Percentiles rank a stretch among this genome's conserved stretches.
phyloP scores from a whole-genome alignment of 2,888 invertebrate genomes.

The Sialis fuliginosa region DNA sequence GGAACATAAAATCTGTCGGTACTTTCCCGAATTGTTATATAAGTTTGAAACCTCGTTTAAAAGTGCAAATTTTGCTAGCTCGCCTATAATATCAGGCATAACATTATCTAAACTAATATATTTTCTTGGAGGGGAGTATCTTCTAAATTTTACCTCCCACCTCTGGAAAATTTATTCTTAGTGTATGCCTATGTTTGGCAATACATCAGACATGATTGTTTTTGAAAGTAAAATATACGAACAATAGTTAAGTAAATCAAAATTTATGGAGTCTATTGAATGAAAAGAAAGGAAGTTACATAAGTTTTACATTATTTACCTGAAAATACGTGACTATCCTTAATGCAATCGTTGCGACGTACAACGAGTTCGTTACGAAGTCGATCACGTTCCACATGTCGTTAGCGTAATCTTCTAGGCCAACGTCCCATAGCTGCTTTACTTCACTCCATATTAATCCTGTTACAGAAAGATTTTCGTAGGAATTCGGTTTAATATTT shows the following conservation, averaged over 20 bases:
- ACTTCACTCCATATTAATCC: conserved; percentile 98
- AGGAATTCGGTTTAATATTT: no score
- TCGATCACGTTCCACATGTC: conserved; percentile 99
- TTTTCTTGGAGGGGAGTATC: no score
- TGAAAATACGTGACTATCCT: conserved; percentile 88
- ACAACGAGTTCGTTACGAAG: conserved; percentile 94
- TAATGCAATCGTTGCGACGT: conserved; percentile 91
- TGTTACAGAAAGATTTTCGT: conserved; percentile 20
- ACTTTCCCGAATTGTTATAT: no score
- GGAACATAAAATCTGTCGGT: no score
- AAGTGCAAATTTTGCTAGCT: no score
- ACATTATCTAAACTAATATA: no score
- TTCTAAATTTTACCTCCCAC: no score
- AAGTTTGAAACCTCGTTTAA: no score
- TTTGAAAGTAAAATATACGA: background rate
- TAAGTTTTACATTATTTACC: conserved; percentile 32
- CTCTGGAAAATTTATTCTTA: no score
- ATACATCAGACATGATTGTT: background rate
- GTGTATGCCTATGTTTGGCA: no score
- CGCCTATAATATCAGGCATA: no score
- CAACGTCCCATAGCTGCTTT: conserved; percentile 97
- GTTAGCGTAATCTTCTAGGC: conserved; percentile 86
- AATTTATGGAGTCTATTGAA: background rate
- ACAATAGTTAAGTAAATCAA: background rate
- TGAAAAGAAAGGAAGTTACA: background rate